phyloP scores from a whole-genome alignment of 2,888 invertebrate species.

The Drosophila macrothrix region DNA sequence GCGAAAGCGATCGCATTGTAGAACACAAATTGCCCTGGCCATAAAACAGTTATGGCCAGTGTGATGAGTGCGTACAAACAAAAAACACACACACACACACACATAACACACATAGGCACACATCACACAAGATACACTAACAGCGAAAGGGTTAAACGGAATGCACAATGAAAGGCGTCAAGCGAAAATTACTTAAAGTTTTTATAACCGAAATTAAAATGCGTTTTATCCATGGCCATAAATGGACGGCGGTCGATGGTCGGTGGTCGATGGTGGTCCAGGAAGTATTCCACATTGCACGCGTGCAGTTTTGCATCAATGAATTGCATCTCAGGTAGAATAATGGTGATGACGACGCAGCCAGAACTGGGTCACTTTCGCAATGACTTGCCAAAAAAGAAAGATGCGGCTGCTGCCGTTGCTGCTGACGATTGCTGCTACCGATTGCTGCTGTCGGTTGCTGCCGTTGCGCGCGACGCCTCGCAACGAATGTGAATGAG shows the following conservation, averaged over 20 bases:
- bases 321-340: conserved; percentile 67
- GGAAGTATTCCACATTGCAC: conserved; percentile 67
- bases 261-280: conserved; percentile 28
- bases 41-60: conserved; percentile 66
- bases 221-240: conserved; percentile 76
- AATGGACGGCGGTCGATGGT: conserved; percentile 41
- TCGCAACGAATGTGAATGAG: conserved; percentile 81
- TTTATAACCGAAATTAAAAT: conserved; percentile 77
- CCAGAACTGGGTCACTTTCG: conserved; percentile 78
- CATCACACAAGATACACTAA: conserved; percentile 45
- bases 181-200: conserved; percentile 58
- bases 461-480: conserved; percentile 72
- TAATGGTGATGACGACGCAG: conserved; percentile 42
- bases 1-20: conserved; percentile 26
- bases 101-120: conserved; percentile 15
- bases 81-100: conserved; percentile 15
- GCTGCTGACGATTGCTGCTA: conserved; percentile 34
- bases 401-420: conserved; percentile 43
- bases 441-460: conserved; percentile 39
- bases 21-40: conserved; percentile 45
- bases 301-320: conserved; percentile 71
- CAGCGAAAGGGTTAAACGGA: conserved; percentile 73
- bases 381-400: conserved; percentile 75
- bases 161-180: conserved; percentile 74
- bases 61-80: conserved; percentile 59